Evolutionary conservation across 2,888 invertebrate genomes (phyloP), one percentile per base, ranked within the genome.

Genomic region (Athetis lepigone): DNA sequence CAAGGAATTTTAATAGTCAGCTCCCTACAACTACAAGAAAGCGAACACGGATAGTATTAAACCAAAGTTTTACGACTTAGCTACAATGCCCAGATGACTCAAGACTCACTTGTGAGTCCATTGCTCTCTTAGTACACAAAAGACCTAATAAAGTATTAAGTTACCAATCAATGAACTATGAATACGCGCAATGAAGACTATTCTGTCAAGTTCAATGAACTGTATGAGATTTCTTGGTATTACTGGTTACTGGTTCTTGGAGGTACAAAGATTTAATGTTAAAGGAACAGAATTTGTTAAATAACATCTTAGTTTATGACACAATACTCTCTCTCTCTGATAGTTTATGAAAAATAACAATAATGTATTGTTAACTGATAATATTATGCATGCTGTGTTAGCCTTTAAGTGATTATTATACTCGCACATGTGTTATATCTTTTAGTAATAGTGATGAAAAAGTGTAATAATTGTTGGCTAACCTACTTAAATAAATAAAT

Each of bases 81-180:
- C 13, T n/a, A 52, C 13, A 46, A 46, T 63, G 27, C 25, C 18
- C 36, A 43, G 13, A 43, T 43, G 27, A 56, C 11, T 67, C 42
- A 36, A 36, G 23, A n/a, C 18, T 5, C 36, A 43, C 21, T 68
- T 43, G 11, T 13, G 5, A 11, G 62, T 43, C 6, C 42, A 56
- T 29, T 57, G 68, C 58, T 29, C 62, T 33, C 16, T 36, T 18
- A 4, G n/a, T 9, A 18, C 13, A 43, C 23, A 63, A 57, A 43
- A 43, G 27, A 3, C n/a, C 27, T 36, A 11, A 8, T 27, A 8
- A n/a, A 43, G 27, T 63, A 68, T 56, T 56, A 42, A 67, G 21
- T 62, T 67, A 27, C 56, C n/a, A 4, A 21, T 67, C 19, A 21
- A 36, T 55, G n/a, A 21, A n/a, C 8, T 9, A 36, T 55, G 11